Conservation (phyloP, 2,113 vertebrate genomes). For the Pleuronectes platessa region DNA sequence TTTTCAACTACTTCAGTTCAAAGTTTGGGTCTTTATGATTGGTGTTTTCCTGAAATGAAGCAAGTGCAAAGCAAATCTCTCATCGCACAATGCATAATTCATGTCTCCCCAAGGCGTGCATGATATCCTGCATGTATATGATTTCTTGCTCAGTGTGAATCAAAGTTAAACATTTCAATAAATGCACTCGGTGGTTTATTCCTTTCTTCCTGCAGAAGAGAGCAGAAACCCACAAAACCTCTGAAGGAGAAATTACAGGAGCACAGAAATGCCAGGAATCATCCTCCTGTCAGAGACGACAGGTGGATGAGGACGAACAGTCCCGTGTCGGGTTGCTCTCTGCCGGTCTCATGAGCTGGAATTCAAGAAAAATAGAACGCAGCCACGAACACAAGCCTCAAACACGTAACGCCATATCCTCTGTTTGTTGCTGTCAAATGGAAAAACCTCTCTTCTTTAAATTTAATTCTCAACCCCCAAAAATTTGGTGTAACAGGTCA, state of each 20-base stretch:
- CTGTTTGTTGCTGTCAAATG: not conserved
- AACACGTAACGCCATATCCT: not conserved
- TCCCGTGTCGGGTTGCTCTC: not conserved
- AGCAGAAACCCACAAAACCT: slow-evolving; percentile 32
- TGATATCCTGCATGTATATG: slow-evolving; percentile 46
- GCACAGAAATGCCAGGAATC: slow-evolving; percentile 65
- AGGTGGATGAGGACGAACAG: slow-evolving; percentile 48
- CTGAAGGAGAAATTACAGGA: slow-evolving; percentile 55
- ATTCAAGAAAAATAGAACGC: not conserved
- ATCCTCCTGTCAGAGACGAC: slow-evolving; percentile 52
- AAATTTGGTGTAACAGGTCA: no score
- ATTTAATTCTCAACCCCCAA: no score
- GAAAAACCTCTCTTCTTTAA: not conserved
- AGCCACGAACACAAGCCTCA: not conserved
- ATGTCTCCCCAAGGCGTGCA: slow-evolving; percentile 27
- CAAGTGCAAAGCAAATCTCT: slow-evolving; percentile 11
- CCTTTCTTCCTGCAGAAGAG: slow-evolving; percentile 38
- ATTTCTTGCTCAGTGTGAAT: slow-evolving; percentile 33
- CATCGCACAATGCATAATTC: slow-evolving; percentile 48
- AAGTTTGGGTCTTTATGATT: slow-evolving; percentile 29
- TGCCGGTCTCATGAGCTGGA: not conserved
- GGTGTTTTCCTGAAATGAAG: slow-evolving; percentile 20
- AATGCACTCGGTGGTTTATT: slow-evolving; percentile 34
- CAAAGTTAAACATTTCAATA: slow-evolving; percentile 37
- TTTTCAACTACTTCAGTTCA: slow-evolving; percentile 2